Evolutionary conservation across 2,113 vertebrate species (phyloP), one percentile per base, ranked within the genome.

Genomic region (Sorex araneus): DNA sequence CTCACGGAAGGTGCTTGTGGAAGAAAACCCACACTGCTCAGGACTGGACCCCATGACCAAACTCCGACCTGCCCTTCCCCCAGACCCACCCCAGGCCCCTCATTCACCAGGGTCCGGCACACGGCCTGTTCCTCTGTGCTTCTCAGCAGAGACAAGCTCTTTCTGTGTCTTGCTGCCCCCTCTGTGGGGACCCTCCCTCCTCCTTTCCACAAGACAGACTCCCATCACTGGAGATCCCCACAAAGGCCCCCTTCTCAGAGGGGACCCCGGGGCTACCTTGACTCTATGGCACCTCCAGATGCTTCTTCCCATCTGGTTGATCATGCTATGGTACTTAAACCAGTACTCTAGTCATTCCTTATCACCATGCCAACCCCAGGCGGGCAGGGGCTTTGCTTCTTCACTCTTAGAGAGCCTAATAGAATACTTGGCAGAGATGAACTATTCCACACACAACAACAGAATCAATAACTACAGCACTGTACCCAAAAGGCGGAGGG

Each of bases 71-170:
- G 34, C 28, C 74, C 67, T 50, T 63, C 18, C 12, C 8, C 27
- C 12, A 77, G 4, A 30, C 0, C 5, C 23, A 64, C 25, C 12
- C 30, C 28, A n/a, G 9, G 1, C 21, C 1, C 4, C 15, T 15
- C 9, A 6, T 8, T 1, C 6, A 0, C 27, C 43, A 6, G 0
- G 8, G 25, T 77, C 7, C 25, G 15, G 9, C 6, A 21, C 7
- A 19, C 11, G 27, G 15, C n/a, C 1, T 16, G 30, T 32, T 36
- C 40, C 30, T 34, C 21, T 60, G 71, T 43, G 47, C 28, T 63
- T 87, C 6, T 84, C 28, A 67, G 89, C 69, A n/a, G 71, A 70
- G 50, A 40, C 60, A 66, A 30, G 10, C 4, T 40, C 76, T 10
- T 36, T 66, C 43, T 63, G 23, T 13, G 43, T 25, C 19, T 12